Evolutionary conservation across 2,888 invertebrate species (phyloP).

Genomic region (Pseudococcus jackbeardsleyi): DNA sequence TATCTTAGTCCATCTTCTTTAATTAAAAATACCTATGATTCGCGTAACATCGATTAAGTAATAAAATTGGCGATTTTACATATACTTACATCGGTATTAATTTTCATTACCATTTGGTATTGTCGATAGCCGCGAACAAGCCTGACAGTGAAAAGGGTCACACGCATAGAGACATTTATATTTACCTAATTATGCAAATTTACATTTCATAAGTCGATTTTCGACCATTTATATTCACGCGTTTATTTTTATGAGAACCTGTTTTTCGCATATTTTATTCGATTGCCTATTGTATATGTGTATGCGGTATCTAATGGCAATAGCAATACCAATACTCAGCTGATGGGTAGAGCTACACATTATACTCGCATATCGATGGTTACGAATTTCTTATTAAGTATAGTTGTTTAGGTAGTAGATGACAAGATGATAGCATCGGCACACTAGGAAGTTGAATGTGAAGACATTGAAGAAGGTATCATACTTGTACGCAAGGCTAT

Average conservation of each 20-base stretch:
- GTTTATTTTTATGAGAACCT: not conserved
- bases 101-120: not conserved
- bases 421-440: not conserved
- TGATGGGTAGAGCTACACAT: no score
- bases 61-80: not conserved
- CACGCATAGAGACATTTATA: not conserved
- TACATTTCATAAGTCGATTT: not conserved
- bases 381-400: not conserved
- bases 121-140: not conserved
- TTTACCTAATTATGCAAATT: not conserved
- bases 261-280: not conserved
- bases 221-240: not conserved
- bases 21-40: not conserved
- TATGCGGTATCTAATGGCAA: not conserved
- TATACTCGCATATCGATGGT: no score
- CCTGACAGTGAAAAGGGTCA: slow-evolving; percentile 10
- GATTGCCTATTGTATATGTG: not conserved
- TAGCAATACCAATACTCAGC: no score
- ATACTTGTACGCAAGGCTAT: slow-evolving; percentile 23
- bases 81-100: not conserved
- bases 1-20: not conserved
- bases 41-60: not conserved
- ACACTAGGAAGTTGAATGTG: not conserved
- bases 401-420: not conserved
- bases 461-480: not conserved